Evolutionary conservation across 2,113 vertebrate genomes (phyloP).

Genomic region (Eulacestoma nigropectus): DNA sequence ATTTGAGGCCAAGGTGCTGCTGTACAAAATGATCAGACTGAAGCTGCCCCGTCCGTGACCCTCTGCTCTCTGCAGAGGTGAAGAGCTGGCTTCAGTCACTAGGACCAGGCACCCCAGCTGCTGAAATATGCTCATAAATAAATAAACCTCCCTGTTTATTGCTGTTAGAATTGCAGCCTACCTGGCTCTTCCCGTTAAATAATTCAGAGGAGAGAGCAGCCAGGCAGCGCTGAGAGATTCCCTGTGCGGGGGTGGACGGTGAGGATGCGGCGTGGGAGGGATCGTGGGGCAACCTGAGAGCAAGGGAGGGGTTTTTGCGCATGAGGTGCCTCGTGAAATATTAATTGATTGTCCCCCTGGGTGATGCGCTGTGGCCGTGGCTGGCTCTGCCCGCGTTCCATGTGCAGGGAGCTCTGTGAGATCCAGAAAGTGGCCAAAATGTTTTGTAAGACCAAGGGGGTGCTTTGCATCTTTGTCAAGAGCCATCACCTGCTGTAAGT

Average conservation of each 20-base stretch:
- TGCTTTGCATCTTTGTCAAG: neutral
- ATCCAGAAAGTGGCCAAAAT: neutral
- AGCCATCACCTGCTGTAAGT: fast-evolving
- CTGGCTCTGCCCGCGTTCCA: fast-evolving
- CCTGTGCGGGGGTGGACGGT: neutral
- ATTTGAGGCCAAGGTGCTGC: neutral
- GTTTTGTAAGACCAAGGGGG: neutral
- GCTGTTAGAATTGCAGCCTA: slow-evolving; percentile 21
- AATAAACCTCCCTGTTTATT: neutral
- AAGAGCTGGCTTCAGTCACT: neutral
- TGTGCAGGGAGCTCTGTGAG: neutral
- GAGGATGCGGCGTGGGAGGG: neutral
- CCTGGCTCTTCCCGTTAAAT: neutral
- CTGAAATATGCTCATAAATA: neutral
- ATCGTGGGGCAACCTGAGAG: neutral
- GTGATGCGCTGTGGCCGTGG: neutral
- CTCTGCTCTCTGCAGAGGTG: neutral
- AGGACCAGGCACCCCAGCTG: neutral
- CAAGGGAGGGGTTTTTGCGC: neutral
- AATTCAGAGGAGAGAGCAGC: neutral
- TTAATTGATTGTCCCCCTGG: neutral
- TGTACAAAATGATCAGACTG: neutral
- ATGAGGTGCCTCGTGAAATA: neutral
- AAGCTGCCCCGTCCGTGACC: neutral
- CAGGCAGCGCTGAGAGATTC: neutral